A percentile compares a stretch with the other conserved stretches of the same genome.
phyloP scores from a whole-genome alignment of 2,797 vertebrate species.

The Tympanoctomys barrerae region DNA sequence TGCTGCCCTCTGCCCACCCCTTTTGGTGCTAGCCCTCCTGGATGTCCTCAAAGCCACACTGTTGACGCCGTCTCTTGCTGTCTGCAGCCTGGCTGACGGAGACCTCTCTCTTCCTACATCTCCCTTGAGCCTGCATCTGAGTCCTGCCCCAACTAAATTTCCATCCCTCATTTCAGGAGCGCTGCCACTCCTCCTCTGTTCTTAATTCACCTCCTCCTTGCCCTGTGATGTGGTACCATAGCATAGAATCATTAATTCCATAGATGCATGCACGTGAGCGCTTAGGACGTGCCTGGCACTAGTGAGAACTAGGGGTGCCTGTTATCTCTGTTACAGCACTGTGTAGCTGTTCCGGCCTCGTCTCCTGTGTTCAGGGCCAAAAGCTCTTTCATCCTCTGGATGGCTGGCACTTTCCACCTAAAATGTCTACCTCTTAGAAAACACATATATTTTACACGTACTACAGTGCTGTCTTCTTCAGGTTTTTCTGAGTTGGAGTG shows the following conservation, averaged over 20 bases:
- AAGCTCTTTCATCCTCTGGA: not conserved
- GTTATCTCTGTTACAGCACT: fast-evolving
- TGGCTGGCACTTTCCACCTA: not conserved
- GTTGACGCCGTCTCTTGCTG: not conserved
- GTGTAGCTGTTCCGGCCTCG: not conserved
- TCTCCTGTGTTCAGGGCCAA: not conserved
- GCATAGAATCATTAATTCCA: not conserved
- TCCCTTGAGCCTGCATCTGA: not conserved
- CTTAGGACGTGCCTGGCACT: not conserved
- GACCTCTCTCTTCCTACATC: not conserved
- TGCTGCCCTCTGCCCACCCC: not conserved
- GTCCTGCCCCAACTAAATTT: not conserved
- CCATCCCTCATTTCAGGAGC: not conserved
- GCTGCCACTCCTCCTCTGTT: not conserved
- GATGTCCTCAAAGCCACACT: not conserved
- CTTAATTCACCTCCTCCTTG: not conserved
- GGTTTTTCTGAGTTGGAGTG: not conserved
- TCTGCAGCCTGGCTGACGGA: not conserved
- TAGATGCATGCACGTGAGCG: not conserved
- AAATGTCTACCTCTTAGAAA: not conserved
- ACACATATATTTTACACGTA: not conserved
- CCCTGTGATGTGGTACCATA: not conserved
- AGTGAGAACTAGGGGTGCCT: fast-evolving
- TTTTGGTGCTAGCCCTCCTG: not conserved
- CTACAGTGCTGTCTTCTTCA: not conserved